Conservation (phyloP, 2,113 vertebrate genomes). For the Prietella phreatophila region DNA sequence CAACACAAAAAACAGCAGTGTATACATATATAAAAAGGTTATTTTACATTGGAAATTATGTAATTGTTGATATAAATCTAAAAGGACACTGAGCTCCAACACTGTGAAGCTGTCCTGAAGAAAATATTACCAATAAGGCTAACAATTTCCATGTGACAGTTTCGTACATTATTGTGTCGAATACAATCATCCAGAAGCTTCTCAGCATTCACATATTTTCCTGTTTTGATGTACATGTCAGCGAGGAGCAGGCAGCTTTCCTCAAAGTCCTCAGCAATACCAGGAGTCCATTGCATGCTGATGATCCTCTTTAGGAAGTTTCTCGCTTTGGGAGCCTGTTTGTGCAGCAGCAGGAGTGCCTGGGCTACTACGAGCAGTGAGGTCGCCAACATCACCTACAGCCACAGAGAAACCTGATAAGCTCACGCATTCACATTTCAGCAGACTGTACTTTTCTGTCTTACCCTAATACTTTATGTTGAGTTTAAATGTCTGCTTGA, state of each 20-base stretch:
- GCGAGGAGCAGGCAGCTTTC: slow-evolving; percentile 73
- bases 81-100: background rate
- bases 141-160: too few relatives aligned
- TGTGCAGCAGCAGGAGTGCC: slow-evolving; percentile 60
- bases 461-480: background rate
- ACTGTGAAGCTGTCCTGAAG: background rate
- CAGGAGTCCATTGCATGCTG: slow-evolving; percentile 59
- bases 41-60: background rate
- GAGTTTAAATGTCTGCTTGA: background rate
- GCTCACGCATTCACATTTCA: background rate
- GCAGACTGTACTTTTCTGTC: background rate
- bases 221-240: slow-evolving; percentile 70
- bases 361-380: slow-evolving; percentile 63
- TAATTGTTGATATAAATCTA: background rate
- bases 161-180: slow-evolving; percentile 71
- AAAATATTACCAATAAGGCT: background rate
- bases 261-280: slow-evolving; percentile 63
- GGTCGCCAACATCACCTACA: slow-evolving; percentile 37
- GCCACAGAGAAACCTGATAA: background rate
- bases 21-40: background rate
- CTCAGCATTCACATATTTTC: slow-evolving; percentile 69
- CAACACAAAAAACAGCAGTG: background rate
- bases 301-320: slow-evolving; percentile 69
- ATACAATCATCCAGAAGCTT: slow-evolving; percentile 70
- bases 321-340: slow-evolving; percentile 65